phyloP scores from a whole-genome alignment of 2,797 vertebrate species.

The Carduelis carduelis region DNA sequence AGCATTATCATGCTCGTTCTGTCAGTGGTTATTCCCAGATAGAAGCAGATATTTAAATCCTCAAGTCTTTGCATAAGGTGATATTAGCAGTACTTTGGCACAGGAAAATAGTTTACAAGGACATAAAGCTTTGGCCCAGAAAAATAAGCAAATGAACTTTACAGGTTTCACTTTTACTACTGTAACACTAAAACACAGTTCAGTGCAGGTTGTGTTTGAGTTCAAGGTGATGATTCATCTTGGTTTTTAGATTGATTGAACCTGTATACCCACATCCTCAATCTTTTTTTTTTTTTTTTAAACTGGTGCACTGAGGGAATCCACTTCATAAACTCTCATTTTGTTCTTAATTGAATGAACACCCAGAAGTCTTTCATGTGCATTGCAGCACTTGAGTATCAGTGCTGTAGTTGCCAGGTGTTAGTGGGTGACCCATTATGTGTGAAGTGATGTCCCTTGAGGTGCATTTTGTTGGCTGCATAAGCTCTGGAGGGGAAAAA shows the following conservation, averaged over 20 bases:
- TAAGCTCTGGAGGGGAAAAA: neutral
- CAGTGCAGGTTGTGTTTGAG: neutral
- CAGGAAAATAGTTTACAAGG: neutral
- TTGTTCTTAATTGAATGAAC: neutral
- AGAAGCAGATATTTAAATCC: slow-evolving; percentile 3
- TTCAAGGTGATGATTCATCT: slow-evolving; percentile 2
- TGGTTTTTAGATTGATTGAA: slow-evolving; percentile 11
- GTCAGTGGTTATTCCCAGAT: neutral
- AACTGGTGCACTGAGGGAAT: neutral
- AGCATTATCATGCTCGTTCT: neutral
- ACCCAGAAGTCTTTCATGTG: neutral
- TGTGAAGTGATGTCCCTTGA: neutral
- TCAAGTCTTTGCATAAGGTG: neutral
- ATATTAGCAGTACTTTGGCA: neutral
- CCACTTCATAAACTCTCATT: neutral
- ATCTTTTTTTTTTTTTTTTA: neutral
- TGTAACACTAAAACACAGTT: neutral
- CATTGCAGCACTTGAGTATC: neutral
- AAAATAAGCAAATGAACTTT: neutral
- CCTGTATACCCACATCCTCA: neutral
- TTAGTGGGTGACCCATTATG: accelerated
- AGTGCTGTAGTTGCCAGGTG: neutral
- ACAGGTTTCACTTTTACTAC: neutral
- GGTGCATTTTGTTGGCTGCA: neutral
- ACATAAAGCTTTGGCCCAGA: neutral